Evolutionary conservation across 2,888 invertebrate species (phyloP), one percentile per base, ranked within the genome.

Genomic region (Malachius bipustulatus): DNA sequence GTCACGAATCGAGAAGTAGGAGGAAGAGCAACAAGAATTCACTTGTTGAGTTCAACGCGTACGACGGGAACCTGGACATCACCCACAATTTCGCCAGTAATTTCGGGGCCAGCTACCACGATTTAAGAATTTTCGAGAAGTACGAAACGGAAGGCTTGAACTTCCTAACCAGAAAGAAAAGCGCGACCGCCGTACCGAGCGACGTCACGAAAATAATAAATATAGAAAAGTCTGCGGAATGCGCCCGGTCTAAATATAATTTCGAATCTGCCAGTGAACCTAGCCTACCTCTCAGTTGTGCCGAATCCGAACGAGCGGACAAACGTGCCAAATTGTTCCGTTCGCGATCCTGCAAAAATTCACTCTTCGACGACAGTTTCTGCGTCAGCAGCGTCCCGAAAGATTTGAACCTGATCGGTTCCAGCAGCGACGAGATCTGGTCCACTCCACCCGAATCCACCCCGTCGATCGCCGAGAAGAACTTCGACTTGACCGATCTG

Each of bases 311-410:
- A 19, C 24, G n/a, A 8, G n/a, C 24, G n/a, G 24, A 19, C 24
- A 19, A 19, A n/a, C n/a, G 24, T n/a, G 6, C 24, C n/a, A 8
- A 6, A 8, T n/a, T 30, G 39, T 39, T 26, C 44, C 45, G 30
- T 37, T 41, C 38, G 35, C 40, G 14, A 34, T 38, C 32, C 36
- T 33, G 29, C 38, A 37, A 40, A 37, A 33, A 38, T 26, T 36
- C 36, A 36, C 48, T 49, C 36, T 58, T 59, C 40, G 60, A 60
- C 41, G 55, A 57, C 38, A 55, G 57, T 43, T 59, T 60, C 14
- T 54, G 58, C 51, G 69, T 59, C 51, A 59, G 71, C 29, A 73
- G 72, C 51, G 71, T 79, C 39, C 79, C 79, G 50, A 75, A 75
- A 51, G 73, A 77, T 54, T 66, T 79, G 42, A 74, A 78, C 65